phyloP scores from a whole-genome alignment of 2,797 vertebrate genomes.

The Apogon talboti region DNA sequence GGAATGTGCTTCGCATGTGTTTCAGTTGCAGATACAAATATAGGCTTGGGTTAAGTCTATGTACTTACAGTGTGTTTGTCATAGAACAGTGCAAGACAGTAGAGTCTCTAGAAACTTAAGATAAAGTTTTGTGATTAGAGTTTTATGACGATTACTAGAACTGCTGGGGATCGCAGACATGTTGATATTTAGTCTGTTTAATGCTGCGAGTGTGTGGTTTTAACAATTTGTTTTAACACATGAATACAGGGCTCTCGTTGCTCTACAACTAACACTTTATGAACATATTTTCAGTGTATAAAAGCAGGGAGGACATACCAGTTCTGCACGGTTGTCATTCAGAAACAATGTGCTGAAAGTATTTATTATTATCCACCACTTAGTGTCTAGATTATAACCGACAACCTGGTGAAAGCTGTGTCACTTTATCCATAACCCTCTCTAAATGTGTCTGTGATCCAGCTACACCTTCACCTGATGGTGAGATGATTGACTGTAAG shows the following conservation, averaged over 20 bases:
- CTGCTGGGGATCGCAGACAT: not conserved
- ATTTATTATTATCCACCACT: not conserved
- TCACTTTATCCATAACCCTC: not conserved
- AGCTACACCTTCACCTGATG: slow-evolving; percentile 9
- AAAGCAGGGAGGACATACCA: slow-evolving; percentile 1
- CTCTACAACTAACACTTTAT: too few relatives aligned
- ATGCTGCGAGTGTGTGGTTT: not conserved
- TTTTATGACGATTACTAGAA: too few relatives aligned
- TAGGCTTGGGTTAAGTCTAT: not conserved
- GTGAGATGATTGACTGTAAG: not conserved
- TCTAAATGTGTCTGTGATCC: slow-evolving; percentile 2
- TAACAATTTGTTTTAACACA: too few relatives aligned
- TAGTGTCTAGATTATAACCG: not conserved
- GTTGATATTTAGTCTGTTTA: not conserved
- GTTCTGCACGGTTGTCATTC: too few relatives aligned
- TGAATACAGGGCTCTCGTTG: not conserved
- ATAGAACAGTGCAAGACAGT: not conserved
- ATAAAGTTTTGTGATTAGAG: not conserved
- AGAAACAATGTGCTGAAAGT: too few relatives aligned
- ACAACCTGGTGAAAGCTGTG: slow-evolving; percentile 8
- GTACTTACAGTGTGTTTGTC: not conserved
- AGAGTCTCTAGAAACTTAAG: not conserved
- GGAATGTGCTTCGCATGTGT: not conserved
- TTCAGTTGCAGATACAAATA: not conserved
- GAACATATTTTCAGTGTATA: not conserved